A percentile compares a stretch with the other conserved stretches of the same genome.
Evolutionary conservation across 2,113 vertebrate genomes (phyloP).

Genomic region (Felis chaus): DNA sequence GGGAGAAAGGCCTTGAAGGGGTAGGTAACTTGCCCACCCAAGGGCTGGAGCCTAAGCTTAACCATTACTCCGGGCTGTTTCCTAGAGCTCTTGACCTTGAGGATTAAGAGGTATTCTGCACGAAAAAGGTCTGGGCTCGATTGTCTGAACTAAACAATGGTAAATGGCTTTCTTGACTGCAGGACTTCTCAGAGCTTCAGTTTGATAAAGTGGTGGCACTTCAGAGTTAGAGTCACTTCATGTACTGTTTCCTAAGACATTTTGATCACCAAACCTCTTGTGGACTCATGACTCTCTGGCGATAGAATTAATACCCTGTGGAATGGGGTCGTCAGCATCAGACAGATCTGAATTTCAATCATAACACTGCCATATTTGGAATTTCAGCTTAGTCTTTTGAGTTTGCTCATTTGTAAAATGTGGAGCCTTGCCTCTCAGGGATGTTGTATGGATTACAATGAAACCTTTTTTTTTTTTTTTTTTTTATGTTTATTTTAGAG

Average conservation of each 20-base stretch:
- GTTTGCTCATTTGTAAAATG: background rate
- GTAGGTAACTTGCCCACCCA: background rate
- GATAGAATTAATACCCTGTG: background rate
- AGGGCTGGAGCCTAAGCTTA: background rate
- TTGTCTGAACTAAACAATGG: background rate
- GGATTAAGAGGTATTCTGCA: background rate
- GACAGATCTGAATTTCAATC: background rate
- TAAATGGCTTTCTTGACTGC: background rate
- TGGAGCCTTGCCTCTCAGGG: background rate
- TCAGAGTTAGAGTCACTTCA: background rate
- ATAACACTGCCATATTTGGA: background rate
- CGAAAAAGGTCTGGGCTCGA: background rate
- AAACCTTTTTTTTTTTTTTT: background rate
- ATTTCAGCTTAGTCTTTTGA: background rate
- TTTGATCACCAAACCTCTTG: background rate
- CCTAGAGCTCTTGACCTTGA: background rate
- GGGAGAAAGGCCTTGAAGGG: background rate
- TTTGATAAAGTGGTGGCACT: background rate
- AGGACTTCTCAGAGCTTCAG: background rate
- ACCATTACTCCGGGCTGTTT: background rate
- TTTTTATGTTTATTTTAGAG: background rate
- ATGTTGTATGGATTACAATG: background rate
- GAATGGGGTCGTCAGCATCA: fast-evolving
- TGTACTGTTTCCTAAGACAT: background rate
- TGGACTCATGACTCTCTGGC: background rate